phyloP scores from a whole-genome alignment of 2,888 invertebrate species.

The Netelia inedita region DNA sequence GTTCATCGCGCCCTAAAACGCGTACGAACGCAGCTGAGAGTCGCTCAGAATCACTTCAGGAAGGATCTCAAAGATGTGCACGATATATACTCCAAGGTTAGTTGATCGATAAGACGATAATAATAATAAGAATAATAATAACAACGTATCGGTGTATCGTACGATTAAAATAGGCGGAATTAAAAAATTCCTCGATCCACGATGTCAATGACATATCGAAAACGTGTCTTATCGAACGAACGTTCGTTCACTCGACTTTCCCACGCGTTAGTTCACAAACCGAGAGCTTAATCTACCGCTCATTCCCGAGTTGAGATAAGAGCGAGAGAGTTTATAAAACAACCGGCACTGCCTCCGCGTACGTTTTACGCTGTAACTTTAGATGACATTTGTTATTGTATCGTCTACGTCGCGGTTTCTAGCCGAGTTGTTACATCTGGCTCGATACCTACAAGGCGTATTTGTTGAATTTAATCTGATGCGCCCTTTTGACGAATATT shows the following conservation, averaged over 20 bases:
- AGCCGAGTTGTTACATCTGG: constrained; percentile 42
- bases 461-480: constrained; percentile 18
- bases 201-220: constrained; percentile 69
- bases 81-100: constrained; percentile 83
- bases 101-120: constrained; percentile 36
- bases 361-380: constrained; percentile 67
- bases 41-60: constrained; percentile 83
- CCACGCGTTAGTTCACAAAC: constrained; percentile 63
- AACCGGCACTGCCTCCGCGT: constrained; percentile 62
- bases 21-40: constrained; percentile 83
- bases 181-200: constrained; percentile 20
- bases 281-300: constrained; percentile 60
- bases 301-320: constrained; percentile 72
- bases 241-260: constrained; percentile 65
- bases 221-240: constrained; percentile 66
- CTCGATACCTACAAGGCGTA: constrained; percentile 17
- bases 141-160: neutral
- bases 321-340: constrained; percentile 74
- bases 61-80: constrained; percentile 80
- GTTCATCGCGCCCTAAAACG: constrained; percentile 81
- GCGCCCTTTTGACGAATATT: constrained; percentile 17
- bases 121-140: neutral
- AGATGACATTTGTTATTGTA: constrained; percentile 76
- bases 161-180: neutral
- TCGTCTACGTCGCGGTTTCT: constrained; percentile 70